These are phyloP conservation scores for Amblyraja radiata DNA, from an alignment of 2,797 vertebrate genomes.

Conservation along the genomic window DNA sequence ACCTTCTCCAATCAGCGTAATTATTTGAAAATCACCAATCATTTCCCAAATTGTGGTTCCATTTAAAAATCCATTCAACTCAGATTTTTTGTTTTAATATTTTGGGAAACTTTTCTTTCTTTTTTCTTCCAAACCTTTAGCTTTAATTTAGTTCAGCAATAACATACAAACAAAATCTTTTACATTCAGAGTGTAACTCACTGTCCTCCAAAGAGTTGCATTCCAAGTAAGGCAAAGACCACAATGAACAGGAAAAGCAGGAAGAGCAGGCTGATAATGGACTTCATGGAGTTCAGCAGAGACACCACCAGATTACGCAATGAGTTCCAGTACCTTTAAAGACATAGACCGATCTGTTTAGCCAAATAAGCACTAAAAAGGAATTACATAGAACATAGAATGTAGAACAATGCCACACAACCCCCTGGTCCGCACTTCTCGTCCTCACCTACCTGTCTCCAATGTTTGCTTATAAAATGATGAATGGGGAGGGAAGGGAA, in stretches of 20 bases:
- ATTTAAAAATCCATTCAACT: not conserved
- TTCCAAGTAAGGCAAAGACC: conserved; percentile 89
- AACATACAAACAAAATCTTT: no score
- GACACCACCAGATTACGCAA: conserved; percentile 90
- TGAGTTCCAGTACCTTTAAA: conserved; percentile 87
- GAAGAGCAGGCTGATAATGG: conserved; percentile 91
- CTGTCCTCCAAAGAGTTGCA: conserved; percentile 97
- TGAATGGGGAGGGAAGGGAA: no score
- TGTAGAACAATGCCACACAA: no score
- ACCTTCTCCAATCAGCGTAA: not conserved
- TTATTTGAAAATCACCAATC: not conserved
- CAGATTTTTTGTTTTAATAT: not conserved
- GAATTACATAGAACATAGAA: no score
- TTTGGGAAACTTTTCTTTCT: not conserved
- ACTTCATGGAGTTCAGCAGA: conserved; percentile 94
- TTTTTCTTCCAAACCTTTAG: no score
- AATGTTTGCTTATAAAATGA: no score
- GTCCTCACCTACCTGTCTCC: no score
- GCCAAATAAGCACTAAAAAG: not conserved
- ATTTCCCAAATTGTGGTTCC: not conserved
- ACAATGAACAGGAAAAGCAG: conserved; percentile 96
- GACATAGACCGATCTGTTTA: not conserved
- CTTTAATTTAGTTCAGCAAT: no score
- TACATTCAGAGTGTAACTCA: conserved; percentile 55
- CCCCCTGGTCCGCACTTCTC: no score